Evolutionary conservation across 2,888 invertebrate species (phyloP).

Genomic region (Pterostichus niger): DNA sequence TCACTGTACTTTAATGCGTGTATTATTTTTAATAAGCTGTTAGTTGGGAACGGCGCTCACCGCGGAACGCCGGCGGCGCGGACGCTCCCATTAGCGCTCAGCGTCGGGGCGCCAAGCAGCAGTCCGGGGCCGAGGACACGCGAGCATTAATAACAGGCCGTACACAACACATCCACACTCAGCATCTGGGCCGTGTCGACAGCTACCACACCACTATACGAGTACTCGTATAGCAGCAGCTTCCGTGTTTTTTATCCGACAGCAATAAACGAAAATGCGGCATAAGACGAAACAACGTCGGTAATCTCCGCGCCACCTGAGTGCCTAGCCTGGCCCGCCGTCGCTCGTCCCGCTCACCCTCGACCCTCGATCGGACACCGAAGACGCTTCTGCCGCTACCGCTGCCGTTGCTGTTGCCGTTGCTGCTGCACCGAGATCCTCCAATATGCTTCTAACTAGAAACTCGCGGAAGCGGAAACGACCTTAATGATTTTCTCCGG

Average conservation of each 20-base stretch:
- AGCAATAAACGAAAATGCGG: slow-evolving; percentile 65
- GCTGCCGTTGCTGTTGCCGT: slow-evolving; percentile 51
- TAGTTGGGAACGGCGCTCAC: slow-evolving; percentile 63
- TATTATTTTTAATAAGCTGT: slow-evolving; percentile 67
- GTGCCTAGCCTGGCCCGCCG: slow-evolving; percentile 20
- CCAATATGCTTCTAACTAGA: slow-evolving; percentile 72
- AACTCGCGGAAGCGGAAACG: slow-evolving; percentile 72
- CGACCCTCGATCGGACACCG: slow-evolving; percentile 67
- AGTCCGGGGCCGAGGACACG: neutral
- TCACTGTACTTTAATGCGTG: slow-evolving; percentile 66
- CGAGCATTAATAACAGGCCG: slow-evolving; percentile 42
- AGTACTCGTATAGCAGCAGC: no score
- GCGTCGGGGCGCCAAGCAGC: slow-evolving; percentile 19
- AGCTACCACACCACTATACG: slow-evolving; percentile 2
- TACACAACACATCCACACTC: slow-evolving; percentile 30
- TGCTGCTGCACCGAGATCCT: slow-evolving; percentile 68
- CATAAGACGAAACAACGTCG: slow-evolving; percentile 64
- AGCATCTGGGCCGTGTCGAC: slow-evolving; percentile 19
- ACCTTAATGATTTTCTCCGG: slow-evolving; percentile 72
- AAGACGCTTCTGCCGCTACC: slow-evolving; percentile 66
- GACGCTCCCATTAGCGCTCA: slow-evolving; percentile 60
- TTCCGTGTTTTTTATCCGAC: slow-evolving; percentile 53
- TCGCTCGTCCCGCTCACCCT: slow-evolving; percentile 39
- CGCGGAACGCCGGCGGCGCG: slow-evolving; percentile 59
- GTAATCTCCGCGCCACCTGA: slow-evolving; percentile 65